Evolutionary conservation across 2,888 invertebrate genomes (phyloP), one percentile per base, ranked within the genome.

Genomic region (Boloria selene): DNA sequence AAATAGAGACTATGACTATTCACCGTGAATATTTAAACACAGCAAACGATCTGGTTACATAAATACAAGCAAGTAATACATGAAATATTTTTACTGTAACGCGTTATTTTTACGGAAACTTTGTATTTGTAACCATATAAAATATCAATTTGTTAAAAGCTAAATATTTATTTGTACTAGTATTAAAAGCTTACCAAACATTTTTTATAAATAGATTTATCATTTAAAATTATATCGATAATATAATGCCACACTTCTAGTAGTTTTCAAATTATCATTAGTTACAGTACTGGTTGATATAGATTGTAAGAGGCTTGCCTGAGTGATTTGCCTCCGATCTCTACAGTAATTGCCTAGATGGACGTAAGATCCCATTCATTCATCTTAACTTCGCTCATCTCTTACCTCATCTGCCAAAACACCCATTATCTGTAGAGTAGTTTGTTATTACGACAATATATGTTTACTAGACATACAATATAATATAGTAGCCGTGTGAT

Each of bases 321-420:
- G 64, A 64, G 66, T 72, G 72, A 73, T 71, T 63, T 64, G 67
- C 65, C 68, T 64, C 64, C 65, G 65, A 70, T 72, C 68, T 69
- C 69, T 60, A 67, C 56, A 59, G 60, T 73, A 72, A 72, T 70
- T 67, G 63, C 68, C 50, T 60, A 64, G 61, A 69, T 63, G 64
- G 69, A 65, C 65, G 65, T 69, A 61, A 60, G 60, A 67, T 68
- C 65, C 69, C 71, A 70, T 70, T 62, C 65, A 70, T 71, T 69
- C 69, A 69, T 69, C 70, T 73, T 70, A 67, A 69, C 68, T 70
- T 64, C 53, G 61, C 58, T 63, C 68, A 67, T 70, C 63, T 63
- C 61, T 47, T 61, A 49, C 64, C 67, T 67, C 70, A 65, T 65
- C 67, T 62, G 64, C 70, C 72, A 69, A 69, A 70, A 68, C 61